These are phyloP conservation scores for Steinernema hermaphroditum DNA, from an alignment of 2,888 invertebrate genomes.

Conservation along the genomic window DNA sequence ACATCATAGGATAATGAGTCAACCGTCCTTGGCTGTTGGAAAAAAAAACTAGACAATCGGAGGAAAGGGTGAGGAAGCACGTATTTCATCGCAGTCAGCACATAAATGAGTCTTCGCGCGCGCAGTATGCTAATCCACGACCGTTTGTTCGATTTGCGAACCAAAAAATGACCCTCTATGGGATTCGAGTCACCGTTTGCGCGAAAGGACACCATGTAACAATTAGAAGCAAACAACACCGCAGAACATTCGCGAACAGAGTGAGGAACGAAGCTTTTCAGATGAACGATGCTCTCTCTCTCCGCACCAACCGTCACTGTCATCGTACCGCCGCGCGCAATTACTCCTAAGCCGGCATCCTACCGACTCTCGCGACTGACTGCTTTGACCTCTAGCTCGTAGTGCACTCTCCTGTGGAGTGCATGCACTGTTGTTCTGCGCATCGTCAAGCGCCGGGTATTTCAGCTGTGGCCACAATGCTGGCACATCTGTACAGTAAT, in stretches of 20 bases:
- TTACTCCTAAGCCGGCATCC: conserved; percentile 19
- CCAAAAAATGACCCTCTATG: neutral
- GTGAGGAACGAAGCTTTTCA: too few relatives aligned
- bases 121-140: conserved; percentile 21
- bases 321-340: conserved; percentile 13
- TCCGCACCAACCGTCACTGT: neutral
- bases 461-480: neutral
- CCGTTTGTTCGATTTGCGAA: neutral
- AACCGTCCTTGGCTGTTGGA: neutral
- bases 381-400: conserved; percentile 14
- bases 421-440: neutral
- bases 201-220: too few relatives aligned
- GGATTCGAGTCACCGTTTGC: neutral
- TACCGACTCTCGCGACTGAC: neutral
- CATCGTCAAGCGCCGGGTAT: neutral
- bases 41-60: neutral
- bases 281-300: neutral
- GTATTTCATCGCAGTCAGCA: neutral
- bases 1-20: conserved; percentile 3
- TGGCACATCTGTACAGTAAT: conserved; percentile 14
- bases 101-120: conserved; percentile 2
- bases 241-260: too few relatives aligned
- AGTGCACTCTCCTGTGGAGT: neutral
- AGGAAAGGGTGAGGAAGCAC: neutral
- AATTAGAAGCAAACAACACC: too few relatives aligned